Evolutionary conservation across 2,113 vertebrate genomes (phyloP).

Genomic region (Lucifuga dentata): DNA sequence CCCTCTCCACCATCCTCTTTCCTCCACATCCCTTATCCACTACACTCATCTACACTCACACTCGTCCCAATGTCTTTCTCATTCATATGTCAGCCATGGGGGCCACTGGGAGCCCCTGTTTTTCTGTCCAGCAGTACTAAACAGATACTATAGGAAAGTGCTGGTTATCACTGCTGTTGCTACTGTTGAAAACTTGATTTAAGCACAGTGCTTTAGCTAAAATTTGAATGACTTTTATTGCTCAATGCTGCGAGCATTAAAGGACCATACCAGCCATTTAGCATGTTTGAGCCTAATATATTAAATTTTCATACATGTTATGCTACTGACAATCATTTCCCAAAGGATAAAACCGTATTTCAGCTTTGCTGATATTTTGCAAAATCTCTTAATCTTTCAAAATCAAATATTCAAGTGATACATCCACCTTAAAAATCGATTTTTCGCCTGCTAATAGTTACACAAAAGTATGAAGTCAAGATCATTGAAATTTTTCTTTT

Average conservation of each 20-base stretch:
- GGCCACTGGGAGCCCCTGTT: not conserved
- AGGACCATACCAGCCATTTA: no score
- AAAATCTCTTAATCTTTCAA: no score
- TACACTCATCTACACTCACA: slow-evolving; percentile 60
- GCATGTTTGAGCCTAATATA: no score
- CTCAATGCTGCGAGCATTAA: not conserved
- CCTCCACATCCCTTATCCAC: slow-evolving; percentile 84
- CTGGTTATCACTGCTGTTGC: slow-evolving; percentile 7
- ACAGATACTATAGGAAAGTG: not conserved
- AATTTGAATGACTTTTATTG: not conserved
- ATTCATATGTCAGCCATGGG: slow-evolving; percentile 1
- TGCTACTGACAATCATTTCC: no score
- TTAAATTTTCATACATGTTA: no score
- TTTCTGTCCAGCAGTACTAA: not conserved
- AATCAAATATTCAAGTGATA: no score
- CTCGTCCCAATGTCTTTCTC: not conserved
- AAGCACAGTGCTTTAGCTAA: not conserved
- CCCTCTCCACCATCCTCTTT: slow-evolving; percentile 66
- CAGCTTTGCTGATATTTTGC: no score
- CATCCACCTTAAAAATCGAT: no score
- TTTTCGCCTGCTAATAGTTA: no score
- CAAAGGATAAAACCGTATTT: no score
- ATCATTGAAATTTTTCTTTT: no score
- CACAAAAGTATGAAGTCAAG: no score
- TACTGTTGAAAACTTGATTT: slow-evolving; percentile 1